These are phyloP conservation scores for Sphaerodactylus townsendi DNA, from an alignment of 2,113 vertebrate genomes.

Conservation along the genomic window DNA sequence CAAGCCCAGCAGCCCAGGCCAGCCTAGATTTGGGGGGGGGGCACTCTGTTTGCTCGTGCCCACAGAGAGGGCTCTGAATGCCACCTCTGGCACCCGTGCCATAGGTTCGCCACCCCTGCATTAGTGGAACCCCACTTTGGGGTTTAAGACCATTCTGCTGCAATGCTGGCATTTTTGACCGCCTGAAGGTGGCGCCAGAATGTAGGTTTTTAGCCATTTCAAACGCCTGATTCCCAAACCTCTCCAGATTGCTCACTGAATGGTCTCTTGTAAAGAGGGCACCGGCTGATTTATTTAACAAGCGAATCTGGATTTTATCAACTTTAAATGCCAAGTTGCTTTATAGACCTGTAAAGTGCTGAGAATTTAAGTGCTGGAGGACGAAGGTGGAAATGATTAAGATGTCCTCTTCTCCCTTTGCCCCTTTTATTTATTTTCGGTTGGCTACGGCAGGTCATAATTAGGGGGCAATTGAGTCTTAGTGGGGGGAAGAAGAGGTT, in stretches of 20 bases:
- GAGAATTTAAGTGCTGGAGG: slow-evolving; percentile 27
- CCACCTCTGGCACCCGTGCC: too few species aligned
- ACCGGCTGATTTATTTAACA: slow-evolving; percentile 51
- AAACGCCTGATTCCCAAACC: neutral
- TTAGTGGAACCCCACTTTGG: too few species aligned
- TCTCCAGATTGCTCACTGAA: too few species aligned
- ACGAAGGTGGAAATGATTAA: slow-evolving; percentile 29
- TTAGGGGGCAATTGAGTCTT: slow-evolving; percentile 10
- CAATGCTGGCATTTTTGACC: slow-evolving; percentile 54
- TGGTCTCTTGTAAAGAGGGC: neutral
- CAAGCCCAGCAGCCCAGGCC: too few species aligned
- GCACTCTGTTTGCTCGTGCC: too few species aligned
- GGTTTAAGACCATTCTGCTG: too few species aligned
- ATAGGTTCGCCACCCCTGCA: too few species aligned
- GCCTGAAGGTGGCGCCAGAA: slow-evolving; percentile 82
- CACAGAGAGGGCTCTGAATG: too few species aligned
- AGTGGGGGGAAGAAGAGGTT: neutral
- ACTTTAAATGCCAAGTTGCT: slow-evolving; percentile 53
- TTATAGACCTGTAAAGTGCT: slow-evolving; percentile 67
- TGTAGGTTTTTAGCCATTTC: slow-evolving; percentile 71
- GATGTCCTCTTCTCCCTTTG: neutral
- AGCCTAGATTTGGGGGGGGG: too few species aligned
- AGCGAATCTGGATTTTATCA: slow-evolving; percentile 58
- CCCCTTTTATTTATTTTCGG: neutral
- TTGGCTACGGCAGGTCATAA: neutral